Base-by-base conservation (phyloP, 2,797 vertebrate genomes). In the Prionace glauca region DNA sequence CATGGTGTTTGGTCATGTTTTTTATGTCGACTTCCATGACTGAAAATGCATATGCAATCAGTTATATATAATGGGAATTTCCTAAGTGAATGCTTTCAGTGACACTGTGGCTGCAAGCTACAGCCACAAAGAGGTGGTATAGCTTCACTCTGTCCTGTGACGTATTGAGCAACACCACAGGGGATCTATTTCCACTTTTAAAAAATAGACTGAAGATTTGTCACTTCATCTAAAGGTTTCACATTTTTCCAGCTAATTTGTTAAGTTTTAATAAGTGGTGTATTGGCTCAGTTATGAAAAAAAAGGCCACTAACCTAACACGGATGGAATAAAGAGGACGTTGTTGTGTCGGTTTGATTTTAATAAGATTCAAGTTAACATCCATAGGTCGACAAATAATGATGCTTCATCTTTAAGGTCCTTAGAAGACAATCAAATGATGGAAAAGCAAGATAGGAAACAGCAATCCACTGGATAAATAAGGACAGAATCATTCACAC, bases 401-500 rank as follows among this genome's bases (percentile, higher is more conserved):
- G 90, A 36, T 92, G 90, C 90, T 92, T 62, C 65, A 69, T 67
- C 90, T 92, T 92, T 92, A 92, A 92, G 9, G 9, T 92, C 62
- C 90, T 67, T 22, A 69, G 62, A 8, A 92, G 62, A 41, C 90
- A 91, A 92, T 67, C 32, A 92, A 92, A 92, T 67, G 93, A 3
- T 62, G n/a, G 92, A 56, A 41, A n/a, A 29, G 79, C n/a, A 62
- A 2, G 0, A 95, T 94, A 0, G 77, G 67, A 0, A 95, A 95
- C 95, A 95, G 71, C 36, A 96, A 95, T 72, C 88, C 32, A 10
- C 88, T 22, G 50, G 96, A 95, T 96, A 41, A 96, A n/a, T 5
- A 94, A 71, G 95, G 96, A 96, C 92, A 1, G 69, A 96, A 96
- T 81, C 96, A 96, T 96, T 96, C 3, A 0, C 96, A 96, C 95